A percentile compares a stretch with the other conserved stretches of the same genome.
phyloP scores from a whole-genome alignment of 2,888 invertebrate genomes.

The Geotrupes spiniger region DNA sequence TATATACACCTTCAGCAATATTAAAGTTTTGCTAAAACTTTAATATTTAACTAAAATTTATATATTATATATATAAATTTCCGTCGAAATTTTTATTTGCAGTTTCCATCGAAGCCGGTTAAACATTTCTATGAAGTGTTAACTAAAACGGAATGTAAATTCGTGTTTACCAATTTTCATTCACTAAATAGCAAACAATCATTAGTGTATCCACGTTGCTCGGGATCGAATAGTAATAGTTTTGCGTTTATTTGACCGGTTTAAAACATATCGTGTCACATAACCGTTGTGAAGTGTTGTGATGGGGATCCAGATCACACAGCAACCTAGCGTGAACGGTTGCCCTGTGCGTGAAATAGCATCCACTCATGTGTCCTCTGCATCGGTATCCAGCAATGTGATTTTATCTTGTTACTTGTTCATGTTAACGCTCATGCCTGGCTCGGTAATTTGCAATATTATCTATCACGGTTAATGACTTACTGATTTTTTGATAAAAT shows the following conservation, averaged over 20 bases:
- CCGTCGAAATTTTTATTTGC: too few species aligned
- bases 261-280: conserved; percentile 1
- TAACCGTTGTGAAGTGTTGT: not conserved
- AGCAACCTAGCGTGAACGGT: too few species aligned
- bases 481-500: not conserved
- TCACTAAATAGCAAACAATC: conserved; percentile 3
- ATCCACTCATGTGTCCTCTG: conserved; percentile 19
- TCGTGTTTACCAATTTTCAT: not conserved
- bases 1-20: too few species aligned
- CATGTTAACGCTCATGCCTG: conserved; percentile 1
- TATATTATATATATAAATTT: too few species aligned
- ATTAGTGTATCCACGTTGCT: conserved; percentile 4
- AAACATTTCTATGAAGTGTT: not conserved
- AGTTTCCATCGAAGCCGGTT: too few species aligned
- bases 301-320: not conserved
- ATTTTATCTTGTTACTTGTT: conserved; percentile 18
- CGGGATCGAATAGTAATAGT: conserved; percentile 10
- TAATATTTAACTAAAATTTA: too few species aligned
- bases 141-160: conserved; percentile 4
- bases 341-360: conserved; percentile 20
- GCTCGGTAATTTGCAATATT: conserved; percentile 4
- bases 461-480: not conserved
- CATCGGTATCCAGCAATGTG: conserved; percentile 9
- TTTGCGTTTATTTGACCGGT: conserved; percentile 2
- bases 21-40: too few species aligned